Base-by-base conservation (phyloP, 2,113 vertebrate species). In the Peromyscus maniculatus region DNA sequence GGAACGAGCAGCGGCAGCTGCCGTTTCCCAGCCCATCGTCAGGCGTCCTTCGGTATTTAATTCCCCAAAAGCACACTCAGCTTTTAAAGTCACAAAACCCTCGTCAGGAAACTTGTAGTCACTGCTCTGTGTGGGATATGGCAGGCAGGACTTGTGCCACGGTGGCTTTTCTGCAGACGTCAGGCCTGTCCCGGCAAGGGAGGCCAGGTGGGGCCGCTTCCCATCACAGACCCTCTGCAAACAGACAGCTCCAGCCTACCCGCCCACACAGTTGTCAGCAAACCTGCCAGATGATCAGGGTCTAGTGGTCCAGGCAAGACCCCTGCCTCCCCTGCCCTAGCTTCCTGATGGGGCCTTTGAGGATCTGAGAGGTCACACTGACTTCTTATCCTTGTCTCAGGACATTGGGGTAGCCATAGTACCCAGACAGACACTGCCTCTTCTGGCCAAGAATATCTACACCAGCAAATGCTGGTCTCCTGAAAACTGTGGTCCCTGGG, bases 61-160 rank as follows among this genome's bases (percentile, higher is more conserved):
- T 24, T 71, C 89, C 82, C 36, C 26, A 2, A 26, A n/a, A 15
- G 82, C 89, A 43, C 16, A 22, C 31, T 8, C 2, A 9, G 79
- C 3, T 74, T 62, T 55, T 22, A 46, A 80, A 49, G 71, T 55
- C 75, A 39, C 95, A 46, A 52, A 82, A 21, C 86, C 91, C 72
- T 17, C 0, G 36, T 46, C 72, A 26, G 4, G 46, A 43, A 67
- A 36, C 0, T 12, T 26, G 11, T 19, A 33, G 88, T 11, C 11
- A 3, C n/a, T 1, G 0, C 21, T 6, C 39, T 33, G 3, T 7
- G 12, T 0, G 1, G 64, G 79, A 1, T 2, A 16, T 1, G 16
- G 57, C 16, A 11, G 2, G 0, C 5, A 31, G 46, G 69, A 39
- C 13, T 19, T 1, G n/a, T 1, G 0, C 36, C 87, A 12, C 1